phyloP scores from a whole-genome alignment of 2,797 vertebrate species.

The Morus bassanus region DNA sequence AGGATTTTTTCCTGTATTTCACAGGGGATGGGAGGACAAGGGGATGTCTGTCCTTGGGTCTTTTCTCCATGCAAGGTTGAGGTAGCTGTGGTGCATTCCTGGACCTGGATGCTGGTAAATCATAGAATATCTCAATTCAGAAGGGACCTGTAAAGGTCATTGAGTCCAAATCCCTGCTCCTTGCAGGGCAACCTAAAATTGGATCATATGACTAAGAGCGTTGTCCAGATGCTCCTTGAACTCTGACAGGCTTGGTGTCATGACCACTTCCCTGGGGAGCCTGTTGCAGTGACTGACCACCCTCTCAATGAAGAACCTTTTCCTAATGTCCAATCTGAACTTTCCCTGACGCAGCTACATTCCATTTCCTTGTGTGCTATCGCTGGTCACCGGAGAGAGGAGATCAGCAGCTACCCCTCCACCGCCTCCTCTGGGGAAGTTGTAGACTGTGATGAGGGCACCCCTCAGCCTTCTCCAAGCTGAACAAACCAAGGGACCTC shows the following conservation, averaged over 20 bases:
- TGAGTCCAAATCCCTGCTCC: neutral
- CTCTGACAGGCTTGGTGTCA: neutral
- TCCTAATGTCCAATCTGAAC: neutral
- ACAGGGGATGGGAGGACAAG: rapidly evolving
- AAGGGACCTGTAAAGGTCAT: neutral
- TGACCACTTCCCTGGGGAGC: neutral
- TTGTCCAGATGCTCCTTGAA: neutral
- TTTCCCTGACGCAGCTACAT: neutral
- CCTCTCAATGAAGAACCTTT: neutral
- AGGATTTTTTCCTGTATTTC: neutral
- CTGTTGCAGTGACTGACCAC: neutral
- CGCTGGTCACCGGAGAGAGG: neutral
- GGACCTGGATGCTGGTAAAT: neutral
- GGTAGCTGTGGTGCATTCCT: neutral
- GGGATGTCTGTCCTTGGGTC: neutral
- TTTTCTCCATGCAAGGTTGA: neutral
- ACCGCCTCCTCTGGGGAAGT: rapidly evolving
- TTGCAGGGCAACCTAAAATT: neutral
- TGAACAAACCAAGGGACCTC: neutral
- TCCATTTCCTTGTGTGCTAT: neutral
- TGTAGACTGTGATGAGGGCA: neutral
- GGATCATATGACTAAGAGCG: neutral
- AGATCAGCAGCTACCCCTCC: neutral
- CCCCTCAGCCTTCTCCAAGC: neutral
- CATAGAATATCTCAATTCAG: neutral